Base-by-base conservation (phyloP, 1,140 invertebrate genomes). In the Pteromalus puparum region DNA sequence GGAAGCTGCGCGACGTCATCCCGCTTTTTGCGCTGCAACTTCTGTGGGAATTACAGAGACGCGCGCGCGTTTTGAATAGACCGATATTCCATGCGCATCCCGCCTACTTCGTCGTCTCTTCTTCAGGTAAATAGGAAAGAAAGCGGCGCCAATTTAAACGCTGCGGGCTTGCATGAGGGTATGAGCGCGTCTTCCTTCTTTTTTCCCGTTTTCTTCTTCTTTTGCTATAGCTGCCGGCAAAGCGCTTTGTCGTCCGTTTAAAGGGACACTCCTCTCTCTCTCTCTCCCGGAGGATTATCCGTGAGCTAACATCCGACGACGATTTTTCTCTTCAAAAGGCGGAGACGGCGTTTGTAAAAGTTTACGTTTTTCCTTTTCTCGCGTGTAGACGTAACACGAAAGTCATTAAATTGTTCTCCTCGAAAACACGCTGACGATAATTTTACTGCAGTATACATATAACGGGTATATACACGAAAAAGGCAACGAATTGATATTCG, bases 81-180 rank as follows among this genome's bases (percentile, higher is more conserved):
- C 5, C 18, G 53, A 61, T 61, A 18, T 53, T 21, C 15, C 48
- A 34, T 42, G 7, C 38, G 38, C 3, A 21, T 61, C 53, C 53
- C 53, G 53, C 53, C 53, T n/a, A 61, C 53, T 61, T 61, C 53
- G 53, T 61, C 46, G 46, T 48, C 53, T 21, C 53, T 61, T 61
- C 53, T 61, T 61, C 53, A 70, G 28, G 67, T 30, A 26, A 70
- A 26, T 30, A 70, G 67, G 67, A 30, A 70, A 70, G 67, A 70
- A 26, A 30, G 67, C 24, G 26, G 24, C 12, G 67, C 67, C 67
- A 70, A 70, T 70, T 70, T 70, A 70, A 61, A 61, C 15, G 53
- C 53, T 70, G 67, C 67, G 24, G 67, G 67, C 67, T 61, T 61
- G 15, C 12, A 72, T 72, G 68, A 28, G 68, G 68, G 26, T 72